Base-by-base conservation (phyloP, 2,888 invertebrate genomes). In the Stomorhina lunata region DNA sequence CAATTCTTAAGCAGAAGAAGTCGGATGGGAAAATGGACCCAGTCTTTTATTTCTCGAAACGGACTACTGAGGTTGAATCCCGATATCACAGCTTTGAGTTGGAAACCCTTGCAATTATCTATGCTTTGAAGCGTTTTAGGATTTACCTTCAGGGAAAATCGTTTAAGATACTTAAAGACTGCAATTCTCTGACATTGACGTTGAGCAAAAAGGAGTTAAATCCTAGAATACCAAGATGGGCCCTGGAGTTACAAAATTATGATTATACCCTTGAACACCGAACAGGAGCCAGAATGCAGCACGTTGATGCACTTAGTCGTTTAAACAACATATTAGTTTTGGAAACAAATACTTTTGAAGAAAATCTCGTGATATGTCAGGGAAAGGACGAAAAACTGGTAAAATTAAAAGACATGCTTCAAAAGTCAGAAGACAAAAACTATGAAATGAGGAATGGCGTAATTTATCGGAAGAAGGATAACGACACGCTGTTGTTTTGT, bases 11-110 rank as follows among this genome's bases (percentile, higher is more conserved):
- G 29, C 86, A 87, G 66, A 81, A 76, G 29, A 76, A 76, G 48
- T 83, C 85, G 9, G 86, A 86, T 80, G 78, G 73, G 0, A 82
- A 80, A 53, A 78, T 86, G 10, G 86, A 87, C 59, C 89, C 89
- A 0, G 86, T 90, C 9, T 87, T 86, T 61, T 89, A 84, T 71
- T 90, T 88, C 73, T 88, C 86, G 25, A 85, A 86, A 69, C 65
- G 86, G 29, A 85, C 87, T 0, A 84, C 86, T 3, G 65, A 71
- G 1, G 59, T 81, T 1, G 88, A 89, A 65, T 34, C 84, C 4
- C 84, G 85, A 68, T 87, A 85, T 73, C 87, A 88, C 57, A 86
- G 87, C 71, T 88, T 84, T 80, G 88, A 89, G 59, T 71, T 89
- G 7, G 88, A 89, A 79, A 86, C 85, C 2, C 66, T 88, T 20